phyloP scores from a whole-genome alignment of 2,797 vertebrate species.

The Tiaroga cobitis region DNA sequence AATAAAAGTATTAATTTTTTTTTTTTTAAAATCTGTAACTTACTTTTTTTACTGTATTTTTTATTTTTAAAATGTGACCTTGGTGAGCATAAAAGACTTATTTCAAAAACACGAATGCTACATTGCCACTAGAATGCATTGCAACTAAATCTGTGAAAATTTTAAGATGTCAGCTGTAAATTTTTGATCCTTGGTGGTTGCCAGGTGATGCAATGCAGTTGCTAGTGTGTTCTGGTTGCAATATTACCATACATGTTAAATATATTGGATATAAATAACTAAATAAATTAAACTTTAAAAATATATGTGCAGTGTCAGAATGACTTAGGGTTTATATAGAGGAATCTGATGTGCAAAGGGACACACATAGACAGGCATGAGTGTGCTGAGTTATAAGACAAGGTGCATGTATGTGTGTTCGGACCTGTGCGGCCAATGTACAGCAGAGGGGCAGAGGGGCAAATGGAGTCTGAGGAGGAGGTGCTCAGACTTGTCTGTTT shows the following conservation, averaged over 20 bases:
- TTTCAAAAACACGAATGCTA: not conserved
- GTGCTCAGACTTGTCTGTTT: constrained; percentile 92
- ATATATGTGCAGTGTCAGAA: not conserved
- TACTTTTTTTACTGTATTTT: not conserved
- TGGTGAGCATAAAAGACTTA: not conserved
- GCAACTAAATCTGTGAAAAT: not conserved
- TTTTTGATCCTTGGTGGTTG: not conserved
- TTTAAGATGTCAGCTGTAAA: not conserved
- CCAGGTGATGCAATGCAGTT: too few relatives aligned
- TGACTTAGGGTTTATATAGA: not conserved
- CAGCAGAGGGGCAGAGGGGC: constrained; percentile 85
- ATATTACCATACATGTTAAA: not conserved
- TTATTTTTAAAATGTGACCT: not conserved
- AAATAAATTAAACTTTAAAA: not conserved
- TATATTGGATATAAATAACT: not conserved
- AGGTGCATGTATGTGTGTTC: constrained; percentile 7
- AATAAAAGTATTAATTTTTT: not conserved
- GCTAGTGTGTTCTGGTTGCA: not conserved
- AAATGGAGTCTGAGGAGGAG: constrained; percentile 85
- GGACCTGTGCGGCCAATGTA: constrained; percentile 95
- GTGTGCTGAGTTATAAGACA: not conserved
- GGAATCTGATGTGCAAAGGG: not conserved
- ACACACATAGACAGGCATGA: not conserved
- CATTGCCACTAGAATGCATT: not conserved
- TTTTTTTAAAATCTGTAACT: not conserved